Percentiles rank a stretch among this genome's conserved stretches.
phyloP scores from a whole-genome alignment of 2,888 invertebrate genomes.

The Exocentrus adspersus region DNA sequence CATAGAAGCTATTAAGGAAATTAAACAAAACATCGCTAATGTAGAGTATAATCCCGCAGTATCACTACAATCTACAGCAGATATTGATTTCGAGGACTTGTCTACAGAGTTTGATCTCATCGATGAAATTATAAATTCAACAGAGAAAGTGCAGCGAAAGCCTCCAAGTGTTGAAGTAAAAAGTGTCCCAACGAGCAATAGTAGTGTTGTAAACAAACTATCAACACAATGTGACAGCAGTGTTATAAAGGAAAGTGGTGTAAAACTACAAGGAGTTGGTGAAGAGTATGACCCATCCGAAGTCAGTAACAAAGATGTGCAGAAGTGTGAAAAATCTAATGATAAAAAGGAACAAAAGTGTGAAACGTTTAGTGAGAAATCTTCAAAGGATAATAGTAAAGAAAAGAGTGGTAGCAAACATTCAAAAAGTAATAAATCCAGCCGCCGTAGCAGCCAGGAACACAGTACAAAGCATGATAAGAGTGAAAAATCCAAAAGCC shows the following conservation, averaged over 20 bases:
- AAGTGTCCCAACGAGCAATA: not conserved
- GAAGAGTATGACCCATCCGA: slow-evolving; percentile 25
- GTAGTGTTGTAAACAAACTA: not conserved
- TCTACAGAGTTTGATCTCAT: slow-evolving; percentile 61
- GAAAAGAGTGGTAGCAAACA: slow-evolving; percentile 26
- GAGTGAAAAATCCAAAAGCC: not conserved
- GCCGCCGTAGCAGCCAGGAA: not conserved
- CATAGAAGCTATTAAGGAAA: slow-evolving; percentile 48
- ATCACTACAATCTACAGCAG: slow-evolving; percentile 38
- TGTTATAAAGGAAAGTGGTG: slow-evolving; percentile 29
- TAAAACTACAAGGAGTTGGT: slow-evolving; percentile 15
- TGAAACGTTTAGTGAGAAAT: slow-evolving; percentile 5
- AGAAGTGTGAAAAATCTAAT: not conserved
- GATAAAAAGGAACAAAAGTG: slow-evolving; percentile 23
- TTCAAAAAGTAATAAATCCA: slow-evolving; percentile 2
- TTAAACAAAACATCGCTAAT: slow-evolving; percentile 51
- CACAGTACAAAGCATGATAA: not conserved
- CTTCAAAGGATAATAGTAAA: slow-evolving; percentile 21
- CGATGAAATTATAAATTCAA: slow-evolving; percentile 59
- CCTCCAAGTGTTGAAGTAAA: slow-evolving; percentile 21
- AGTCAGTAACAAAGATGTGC: not conserved
- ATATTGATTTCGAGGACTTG: slow-evolving; percentile 60
- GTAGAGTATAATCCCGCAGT: slow-evolving; percentile 53
- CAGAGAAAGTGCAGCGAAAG: slow-evolving; percentile 28
- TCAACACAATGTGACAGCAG: slow-evolving; percentile 2